A percentile compares a stretch with the other conserved stretches of the same genome.
Conservation (phyloP, 2,797 vertebrate genomes). For the Helostoma temminkii region DNA sequence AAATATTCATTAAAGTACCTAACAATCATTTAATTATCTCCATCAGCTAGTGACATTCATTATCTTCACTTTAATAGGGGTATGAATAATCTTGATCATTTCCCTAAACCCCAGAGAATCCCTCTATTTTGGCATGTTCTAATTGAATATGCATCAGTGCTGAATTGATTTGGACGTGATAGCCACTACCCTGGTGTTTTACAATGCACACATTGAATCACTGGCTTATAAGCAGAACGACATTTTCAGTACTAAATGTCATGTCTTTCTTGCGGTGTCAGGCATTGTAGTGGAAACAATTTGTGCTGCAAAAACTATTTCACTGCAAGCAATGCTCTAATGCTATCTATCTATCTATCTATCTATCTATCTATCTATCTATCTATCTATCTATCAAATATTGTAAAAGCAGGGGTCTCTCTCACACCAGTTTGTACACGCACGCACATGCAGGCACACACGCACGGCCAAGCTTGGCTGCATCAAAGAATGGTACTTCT, state of each 20-base stretch:
- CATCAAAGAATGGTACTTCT: slow-evolving; percentile 72
- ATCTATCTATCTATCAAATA: slow-evolving; percentile 27
- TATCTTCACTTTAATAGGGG: slow-evolving; percentile 49
- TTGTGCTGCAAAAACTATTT: neutral
- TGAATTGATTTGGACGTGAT: slow-evolving; percentile 55
- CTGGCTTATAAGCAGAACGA: slow-evolving; percentile 19
- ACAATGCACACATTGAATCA: slow-evolving; percentile 23
- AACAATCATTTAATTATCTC: slow-evolving; percentile 50
- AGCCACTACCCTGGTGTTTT: slow-evolving; percentile 26
- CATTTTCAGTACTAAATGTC: slow-evolving; percentile 54
- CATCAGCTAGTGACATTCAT: slow-evolving; percentile 39
- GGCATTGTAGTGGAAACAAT: slow-evolving; percentile 25
- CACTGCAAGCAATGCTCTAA: neutral
- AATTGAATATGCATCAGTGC: slow-evolving; percentile 38
- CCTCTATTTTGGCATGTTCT: slow-evolving; percentile 49
- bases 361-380: slow-evolving; percentile 26
- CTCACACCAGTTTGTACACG: neutral
- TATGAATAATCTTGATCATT: slow-evolving; percentile 42
- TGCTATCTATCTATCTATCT: slow-evolving; percentile 22
- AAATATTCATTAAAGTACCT: slow-evolving; percentile 39
- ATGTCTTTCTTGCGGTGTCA: slow-evolving; percentile 32
- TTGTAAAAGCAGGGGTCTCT: neutral
- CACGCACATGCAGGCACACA: neutral
- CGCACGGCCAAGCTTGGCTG: slow-evolving; percentile 54
- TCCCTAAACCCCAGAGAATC: slow-evolving; percentile 50